Base-by-base conservation (phyloP, 1,140 invertebrate species). In the Eriocheir sinensis region DNA sequence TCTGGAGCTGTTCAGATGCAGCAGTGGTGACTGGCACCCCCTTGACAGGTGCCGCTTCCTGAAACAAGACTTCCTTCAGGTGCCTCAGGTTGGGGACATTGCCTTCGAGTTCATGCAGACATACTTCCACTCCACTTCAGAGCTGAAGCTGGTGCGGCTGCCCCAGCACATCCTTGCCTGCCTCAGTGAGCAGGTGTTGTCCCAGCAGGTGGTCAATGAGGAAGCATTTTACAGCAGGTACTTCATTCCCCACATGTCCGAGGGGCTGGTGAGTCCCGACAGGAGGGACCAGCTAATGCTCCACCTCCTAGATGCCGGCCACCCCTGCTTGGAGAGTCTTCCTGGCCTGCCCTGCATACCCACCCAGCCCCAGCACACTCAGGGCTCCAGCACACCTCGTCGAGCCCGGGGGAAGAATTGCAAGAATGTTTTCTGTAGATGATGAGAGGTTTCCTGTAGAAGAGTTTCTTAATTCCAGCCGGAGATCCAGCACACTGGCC, bases 371-470 rank as follows among this genome's bases (percentile, higher is more conserved):
- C 40, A 85, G 89, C n/a, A 91, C 27, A 3, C 79, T 90, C 0
- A 90, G 34, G 83, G 27, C 27, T 34, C 88, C 89, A 4, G 2
- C 6, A 8, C 72, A 94, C 2, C 89, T 94, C n/a, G 60, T 94
- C 30, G 32, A 60, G 1, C 93, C 93, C 21, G 15, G 53, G 32
- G 8, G 21, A 32, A 36, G 27, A 60, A 36, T 94, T 48, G 93
- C 93, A 34, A 8, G 2, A 83, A 30, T 94, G 88, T 94, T 85
- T 34, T 41, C 30, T 32, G 44, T n/a, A 48, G 34, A 3, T 36
- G 93, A 94, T 91, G 93, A 94, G 40, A 94, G 93, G n/a, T 94
- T 94, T 53, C 93, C 93, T 32, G 9, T 34, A 30, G n/a, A 34
- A 2, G 8, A 60, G 3, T 94, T 94, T 41, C 21, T 40, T 9